These are phyloP conservation scores for Oncorhynchus gorbuscha DNA, from an alignment of 2,113 vertebrate species.

Conservation along the genomic window DNA sequence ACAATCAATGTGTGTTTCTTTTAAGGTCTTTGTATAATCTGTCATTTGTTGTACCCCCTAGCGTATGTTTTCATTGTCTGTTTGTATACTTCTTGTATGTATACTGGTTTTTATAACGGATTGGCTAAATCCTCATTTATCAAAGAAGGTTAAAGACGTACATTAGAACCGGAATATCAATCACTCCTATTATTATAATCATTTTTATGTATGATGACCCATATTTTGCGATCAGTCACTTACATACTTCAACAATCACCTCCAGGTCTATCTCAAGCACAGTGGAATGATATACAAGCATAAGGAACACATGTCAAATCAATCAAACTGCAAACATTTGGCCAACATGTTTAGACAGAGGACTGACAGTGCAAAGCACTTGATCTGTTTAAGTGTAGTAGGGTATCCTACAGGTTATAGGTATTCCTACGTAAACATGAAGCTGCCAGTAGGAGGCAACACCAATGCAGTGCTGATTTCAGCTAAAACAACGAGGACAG, in stretches of 20 bases:
- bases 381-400: neutral
- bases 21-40: too few relatives aligned
- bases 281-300: neutral
- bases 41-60: too few relatives aligned
- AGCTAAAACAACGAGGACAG: neutral
- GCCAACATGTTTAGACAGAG: neutral
- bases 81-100: too few relatives aligned
- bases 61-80: too few relatives aligned
- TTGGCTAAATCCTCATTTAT: too few relatives aligned
- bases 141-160: too few relatives aligned
- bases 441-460: neutral
- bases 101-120: too few relatives aligned
- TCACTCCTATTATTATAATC: too few relatives aligned
- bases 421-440: neutral
- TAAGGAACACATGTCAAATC: neutral
- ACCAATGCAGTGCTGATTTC: constrained; percentile 26
- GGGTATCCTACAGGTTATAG: neutral
- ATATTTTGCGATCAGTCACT: too few relatives aligned
- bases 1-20: too few relatives aligned
- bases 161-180: too few relatives aligned
- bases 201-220: too few relatives aligned
- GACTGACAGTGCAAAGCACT: neutral
- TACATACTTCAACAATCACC: neutral
- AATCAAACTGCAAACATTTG: neutral
- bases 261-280: neutral